Evolutionary conservation across 2,888 invertebrate genomes (phyloP), one percentile per base, ranked within the genome.

Genomic region (Sinhomidia bicolor): DNA sequence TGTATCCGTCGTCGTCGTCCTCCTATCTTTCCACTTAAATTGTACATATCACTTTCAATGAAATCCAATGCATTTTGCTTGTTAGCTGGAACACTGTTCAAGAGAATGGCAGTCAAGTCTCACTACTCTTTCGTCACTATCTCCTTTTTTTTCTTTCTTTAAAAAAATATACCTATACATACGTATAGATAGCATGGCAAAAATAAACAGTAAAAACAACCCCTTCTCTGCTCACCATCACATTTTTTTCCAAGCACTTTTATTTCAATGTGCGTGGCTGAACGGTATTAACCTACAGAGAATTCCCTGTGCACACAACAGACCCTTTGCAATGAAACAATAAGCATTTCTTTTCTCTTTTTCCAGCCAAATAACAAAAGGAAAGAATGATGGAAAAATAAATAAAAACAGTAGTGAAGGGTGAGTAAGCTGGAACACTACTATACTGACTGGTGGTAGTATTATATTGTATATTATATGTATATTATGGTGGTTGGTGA

Each of bases 231-330:
- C 74, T n/a, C n/a, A n/a, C n/a, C n/a, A 60, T 68, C 32, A 23
- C 23, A 12, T 79, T 29, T 26, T 74, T 47, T 10, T 36, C 78
- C 0, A 6, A 41, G 60, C 60, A 29, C 32, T 54, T 60, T 71
- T n/a, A 10, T 54, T 60, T 71, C 20, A 10, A 5, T 74, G 65
- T 79, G 74, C 74, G 60, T 54, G 74, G 74, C 68, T 44, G 41
- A 82, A 78, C 62, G 85, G 82, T 74, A 80, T 88, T 84, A 88
- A 80, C 88, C 88, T 71, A 84, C 83, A 68, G 88, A 88, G 88
- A 84, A 88, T 88, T 88, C 51, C n/a, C n/a, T 14, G 41, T 44
- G 5, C 23, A 14, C 41, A 47, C 71, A 23, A 4, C 41, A 41
- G 41, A 29, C 60, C 41, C 62, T 57, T 41, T 29, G 60, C 51